These are phyloP conservation scores for Elanus axillaris DNA, from an alignment of 2,113 vertebrate species.

Conservation along the genomic window DNA sequence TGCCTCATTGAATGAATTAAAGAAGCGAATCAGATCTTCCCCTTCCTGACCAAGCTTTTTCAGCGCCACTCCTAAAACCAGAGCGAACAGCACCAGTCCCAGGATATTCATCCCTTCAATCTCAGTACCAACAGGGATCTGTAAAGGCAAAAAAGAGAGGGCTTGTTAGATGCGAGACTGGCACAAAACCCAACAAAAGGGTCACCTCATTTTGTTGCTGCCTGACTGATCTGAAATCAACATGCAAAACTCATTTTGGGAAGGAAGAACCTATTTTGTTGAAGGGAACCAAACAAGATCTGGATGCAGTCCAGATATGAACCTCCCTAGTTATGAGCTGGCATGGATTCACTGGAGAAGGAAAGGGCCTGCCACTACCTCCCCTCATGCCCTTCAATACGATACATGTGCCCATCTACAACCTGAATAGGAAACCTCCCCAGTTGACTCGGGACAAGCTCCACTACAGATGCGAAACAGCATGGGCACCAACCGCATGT, in stretches of 20 bases:
- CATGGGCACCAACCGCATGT: accelerated
- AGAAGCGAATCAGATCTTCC: constrained; percentile 97
- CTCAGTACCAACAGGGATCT: constrained; percentile 87
- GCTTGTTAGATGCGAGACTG: neutral
- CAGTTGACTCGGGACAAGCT: neutral
- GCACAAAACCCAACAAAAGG: neutral
- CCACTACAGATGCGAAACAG: neutral
- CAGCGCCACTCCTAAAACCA: constrained; percentile 92
- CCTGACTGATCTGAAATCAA: neutral
- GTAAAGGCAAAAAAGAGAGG: neutral
- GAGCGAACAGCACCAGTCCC: constrained; percentile 91
- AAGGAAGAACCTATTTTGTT: neutral
- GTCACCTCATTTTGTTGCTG: neutral
- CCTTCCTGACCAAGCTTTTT: constrained; percentile 91
- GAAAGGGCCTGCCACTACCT: neutral
- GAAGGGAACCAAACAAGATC: neutral
- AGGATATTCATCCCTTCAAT: constrained; percentile 96
- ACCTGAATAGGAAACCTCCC: neutral
- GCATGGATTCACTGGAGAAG: neutral
- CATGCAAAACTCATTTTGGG: neutral
- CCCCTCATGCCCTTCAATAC: neutral
- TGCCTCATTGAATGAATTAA: constrained; percentile 94
- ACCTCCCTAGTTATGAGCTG: neutral
- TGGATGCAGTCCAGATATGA: neutral
- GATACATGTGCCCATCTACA: neutral